Base-by-base conservation (phyloP, 2,797 vertebrate genomes). In the Brotula barbata region DNA sequence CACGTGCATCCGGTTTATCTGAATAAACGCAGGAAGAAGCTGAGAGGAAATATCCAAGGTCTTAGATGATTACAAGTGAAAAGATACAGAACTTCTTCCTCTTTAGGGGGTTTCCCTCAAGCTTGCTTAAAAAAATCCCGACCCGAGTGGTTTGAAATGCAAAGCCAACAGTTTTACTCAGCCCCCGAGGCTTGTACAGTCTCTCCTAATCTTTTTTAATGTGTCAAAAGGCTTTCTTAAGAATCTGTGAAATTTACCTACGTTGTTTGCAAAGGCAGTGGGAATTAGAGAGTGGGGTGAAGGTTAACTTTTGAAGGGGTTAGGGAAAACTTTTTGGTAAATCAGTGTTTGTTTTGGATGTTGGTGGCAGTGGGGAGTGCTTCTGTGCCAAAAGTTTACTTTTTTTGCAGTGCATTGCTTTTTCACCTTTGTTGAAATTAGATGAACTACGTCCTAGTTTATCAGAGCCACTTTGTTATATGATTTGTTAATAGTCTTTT, bases 141-240 rank as follows among this genome's bases (percentile, higher is more conserved):
- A 73, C 81, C 77, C 80, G 73, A 2, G 63, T 80, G 84, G 86
- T 82, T 89, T 89, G 78, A 88, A 91, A 89, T 91, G 90, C 90
- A 90, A 89, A 91, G 86, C 90, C 88, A 89, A 89, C 88, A 90
- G 87, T 90, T 91, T 91, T 87, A 71, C 73, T 82, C 65, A 62
- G 70, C 84, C 87, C 87, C 71, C 74, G 71, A 89, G 90, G 87
- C 84, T 74, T 80, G 82, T 85, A 84, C 82, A 89, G 88, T 90
- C 82, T 84, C 83, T 91, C 88, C 85, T 90, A 90, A 91, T 91
- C 89, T 91, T 85, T 87, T 91, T 86, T 88, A 89, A 91, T 88
- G 88, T 90, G 88, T 90, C 88, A 89, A 88, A 90, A 89, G 82
- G 80, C 89, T 88, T 91, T 89, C 87, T 87, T 86, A 76, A 88